Conservation (phyloP, 2,113 vertebrate genomes). For the Microcebus ravelobensis region DNA sequence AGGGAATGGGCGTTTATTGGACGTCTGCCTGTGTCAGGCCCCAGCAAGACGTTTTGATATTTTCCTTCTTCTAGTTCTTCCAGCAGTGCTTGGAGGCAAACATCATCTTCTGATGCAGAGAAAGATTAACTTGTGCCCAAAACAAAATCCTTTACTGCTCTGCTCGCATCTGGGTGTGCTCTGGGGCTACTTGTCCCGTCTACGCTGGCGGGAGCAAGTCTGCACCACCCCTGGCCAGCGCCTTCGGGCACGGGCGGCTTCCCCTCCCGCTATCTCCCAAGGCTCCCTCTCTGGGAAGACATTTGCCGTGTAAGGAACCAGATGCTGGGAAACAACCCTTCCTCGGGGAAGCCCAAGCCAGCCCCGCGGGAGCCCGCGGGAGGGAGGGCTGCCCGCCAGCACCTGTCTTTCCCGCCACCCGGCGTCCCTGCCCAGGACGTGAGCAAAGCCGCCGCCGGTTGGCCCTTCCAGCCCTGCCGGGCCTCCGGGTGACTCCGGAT, state of each 20-base stretch:
- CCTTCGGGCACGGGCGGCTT: not conserved
- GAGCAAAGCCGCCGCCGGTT: not conserved
- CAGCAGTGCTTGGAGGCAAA: not conserved
- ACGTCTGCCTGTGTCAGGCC: fast-evolving
- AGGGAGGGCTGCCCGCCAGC: not conserved
- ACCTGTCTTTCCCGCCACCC: not conserved
- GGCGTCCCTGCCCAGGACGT: fast-evolving
- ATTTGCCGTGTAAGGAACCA: not conserved
- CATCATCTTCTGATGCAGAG: not conserved
- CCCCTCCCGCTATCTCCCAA: fast-evolving
- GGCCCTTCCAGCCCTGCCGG: too few species aligned
- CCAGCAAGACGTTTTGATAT: too few species aligned
- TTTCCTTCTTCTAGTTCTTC: not conserved
- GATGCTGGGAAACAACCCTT: fast-evolving
- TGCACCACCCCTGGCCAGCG: fast-evolving
- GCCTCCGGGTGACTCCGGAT: not conserved
- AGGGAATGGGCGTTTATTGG: fast-evolving
- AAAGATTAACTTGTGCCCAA: too few species aligned
- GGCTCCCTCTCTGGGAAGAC: not conserved
- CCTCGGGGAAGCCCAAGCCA: fast-evolving
- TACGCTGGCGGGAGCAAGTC: fast-evolving
- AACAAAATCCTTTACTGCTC: fast-evolving
- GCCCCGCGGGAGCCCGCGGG: fast-evolving
- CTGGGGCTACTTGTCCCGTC: too few species aligned
- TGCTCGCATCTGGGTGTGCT: fast-evolving